Conservation (phyloP, 2,888 invertebrate genomes). For the Orthosia gothica region DNA sequence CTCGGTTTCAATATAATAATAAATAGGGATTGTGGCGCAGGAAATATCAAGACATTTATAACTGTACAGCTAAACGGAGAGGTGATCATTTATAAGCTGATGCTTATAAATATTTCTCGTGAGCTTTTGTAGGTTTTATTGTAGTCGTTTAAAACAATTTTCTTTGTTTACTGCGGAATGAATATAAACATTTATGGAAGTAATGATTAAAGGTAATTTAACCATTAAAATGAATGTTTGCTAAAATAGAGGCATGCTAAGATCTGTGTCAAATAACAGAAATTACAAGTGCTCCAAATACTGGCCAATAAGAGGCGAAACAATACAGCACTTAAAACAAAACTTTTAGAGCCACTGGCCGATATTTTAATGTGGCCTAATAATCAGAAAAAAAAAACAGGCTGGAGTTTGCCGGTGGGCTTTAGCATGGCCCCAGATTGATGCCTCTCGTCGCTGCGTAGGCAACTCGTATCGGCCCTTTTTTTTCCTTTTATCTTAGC, state of each 20-base stretch:
- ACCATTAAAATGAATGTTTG: neutral
- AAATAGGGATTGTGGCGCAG: constrained; percentile 60
- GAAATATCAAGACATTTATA: constrained; percentile 66
- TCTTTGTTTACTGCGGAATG: neutral
- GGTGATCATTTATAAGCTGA: constrained; percentile 54
- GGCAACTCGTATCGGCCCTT: constrained; percentile 80
- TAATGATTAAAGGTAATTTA: neutral
- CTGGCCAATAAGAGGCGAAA: neutral
- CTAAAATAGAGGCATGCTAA: neutral
- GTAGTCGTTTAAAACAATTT: constrained; percentile 56
- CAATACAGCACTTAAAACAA: constrained; percentile 41
- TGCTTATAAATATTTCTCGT: constrained; percentile 46
- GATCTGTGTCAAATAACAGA: neutral
- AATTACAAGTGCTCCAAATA: neutral
- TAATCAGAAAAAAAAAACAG: constrained; percentile 88
- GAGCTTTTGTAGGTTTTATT: constrained; percentile 33
- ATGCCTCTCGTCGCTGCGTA: constrained; percentile 79
- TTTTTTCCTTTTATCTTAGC: constrained; percentile 86
- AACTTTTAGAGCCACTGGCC: constrained; percentile 80
- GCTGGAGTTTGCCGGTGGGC: constrained; percentile 86
- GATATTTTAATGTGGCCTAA: constrained; percentile 90
- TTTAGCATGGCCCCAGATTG: constrained; percentile 89
- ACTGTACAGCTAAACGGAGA: constrained; percentile 42
- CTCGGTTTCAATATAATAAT: constrained; percentile 65
- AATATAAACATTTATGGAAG: neutral